phyloP scores from a whole-genome alignment of 2,797 vertebrate genomes.

The Melanogrammus aeglefinus region DNA sequence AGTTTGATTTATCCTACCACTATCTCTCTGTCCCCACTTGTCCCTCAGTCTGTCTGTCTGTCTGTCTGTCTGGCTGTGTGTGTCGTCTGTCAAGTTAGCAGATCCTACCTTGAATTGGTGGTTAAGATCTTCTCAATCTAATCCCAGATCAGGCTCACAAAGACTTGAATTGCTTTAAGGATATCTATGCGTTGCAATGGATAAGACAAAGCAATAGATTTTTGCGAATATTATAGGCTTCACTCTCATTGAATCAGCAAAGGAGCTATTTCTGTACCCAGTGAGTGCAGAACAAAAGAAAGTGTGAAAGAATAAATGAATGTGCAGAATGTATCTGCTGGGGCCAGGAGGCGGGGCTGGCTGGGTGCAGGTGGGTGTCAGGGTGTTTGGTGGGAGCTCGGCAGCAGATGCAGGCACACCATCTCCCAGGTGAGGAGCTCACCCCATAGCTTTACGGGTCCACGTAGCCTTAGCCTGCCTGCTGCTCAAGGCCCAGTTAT shows the following conservation, averaged over 20 bases:
- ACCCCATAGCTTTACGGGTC: constrained; percentile 56
- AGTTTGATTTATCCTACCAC: background rate
- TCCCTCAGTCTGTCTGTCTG: constrained; percentile 5
- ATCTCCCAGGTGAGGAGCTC: constrained; percentile 64
- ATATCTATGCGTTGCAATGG: background rate
- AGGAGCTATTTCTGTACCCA: constrained; percentile 3
- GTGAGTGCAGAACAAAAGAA: background rate
- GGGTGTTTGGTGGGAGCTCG: constrained; percentile 50
- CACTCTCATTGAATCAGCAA: background rate
- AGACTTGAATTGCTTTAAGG: background rate
- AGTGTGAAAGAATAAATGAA: background rate
- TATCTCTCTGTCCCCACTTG: background rate
- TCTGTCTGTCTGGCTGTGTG: background rate
- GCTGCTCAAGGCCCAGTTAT: constrained; percentile 47
- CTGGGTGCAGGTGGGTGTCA: constrained; percentile 57
- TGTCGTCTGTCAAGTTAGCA: background rate
- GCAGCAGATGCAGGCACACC: constrained; percentile 52
- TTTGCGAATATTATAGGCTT: background rate
- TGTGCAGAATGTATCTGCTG: background rate
- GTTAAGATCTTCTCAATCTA: background rate
- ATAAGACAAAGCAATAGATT: background rate
- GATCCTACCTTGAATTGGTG: background rate
- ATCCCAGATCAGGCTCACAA: background rate
- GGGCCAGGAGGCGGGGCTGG: constrained; percentile 9
- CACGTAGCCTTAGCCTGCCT: constrained; percentile 58